Percentiles rank a stretch among this genome's conserved stretches.
Evolutionary conservation across 2,797 vertebrate genomes (phyloP).

Genomic region (Gadopsis marmoratus): DNA sequence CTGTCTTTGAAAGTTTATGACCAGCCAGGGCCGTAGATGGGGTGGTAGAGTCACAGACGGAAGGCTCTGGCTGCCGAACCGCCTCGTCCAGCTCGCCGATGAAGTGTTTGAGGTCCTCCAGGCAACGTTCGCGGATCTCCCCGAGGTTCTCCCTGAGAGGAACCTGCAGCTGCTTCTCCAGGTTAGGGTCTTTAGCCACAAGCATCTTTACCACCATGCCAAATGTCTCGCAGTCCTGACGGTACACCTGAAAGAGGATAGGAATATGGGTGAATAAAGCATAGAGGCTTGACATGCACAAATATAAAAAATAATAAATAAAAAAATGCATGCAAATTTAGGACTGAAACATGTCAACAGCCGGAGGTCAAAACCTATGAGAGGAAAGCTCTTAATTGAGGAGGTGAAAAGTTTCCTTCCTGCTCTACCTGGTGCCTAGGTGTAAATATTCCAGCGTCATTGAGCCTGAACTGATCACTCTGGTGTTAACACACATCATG

Average conservation of each 20-base stretch:
- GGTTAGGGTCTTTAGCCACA: slow-evolving; percentile 93
- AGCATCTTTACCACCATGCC: slow-evolving; percentile 99
- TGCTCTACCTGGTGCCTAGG: slow-evolving; percentile 58
- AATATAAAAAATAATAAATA: not conserved
- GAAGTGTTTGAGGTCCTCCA: slow-evolving; percentile 94
- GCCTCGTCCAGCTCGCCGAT: slow-evolving; percentile 85
- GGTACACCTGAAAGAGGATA: slow-evolving; percentile 88
- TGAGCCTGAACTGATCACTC: slow-evolving; percentile 51
- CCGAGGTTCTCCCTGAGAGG: slow-evolving; percentile 95
- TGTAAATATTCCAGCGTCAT: slow-evolving; percentile 56
- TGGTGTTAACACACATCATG: slow-evolving; percentile 65
- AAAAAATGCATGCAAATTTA: slow-evolving; percentile 8
- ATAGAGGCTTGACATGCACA: not conserved
- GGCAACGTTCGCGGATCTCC: slow-evolving; percentile 95
- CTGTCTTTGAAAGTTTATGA: slow-evolving; percentile 71
- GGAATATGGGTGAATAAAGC: not conserved
- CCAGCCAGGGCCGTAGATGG: slow-evolving; percentile 28
- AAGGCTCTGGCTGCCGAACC: slow-evolving; percentile 73
- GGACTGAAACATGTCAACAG: slow-evolving; percentile 6
- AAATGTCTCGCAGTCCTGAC: slow-evolving; percentile 97
- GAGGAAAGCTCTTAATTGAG: slow-evolving; percentile 38
- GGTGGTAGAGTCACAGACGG: slow-evolving; percentile 61
- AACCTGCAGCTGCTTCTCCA: slow-evolving; percentile 95
- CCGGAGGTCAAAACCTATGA: slow-evolving; percentile 18
- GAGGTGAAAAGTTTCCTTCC: slow-evolving; percentile 67